These are phyloP conservation scores for Drosophila sturtevanti DNA, from an alignment of 1,140 invertebrate genomes.

Conservation along the genomic window DNA sequence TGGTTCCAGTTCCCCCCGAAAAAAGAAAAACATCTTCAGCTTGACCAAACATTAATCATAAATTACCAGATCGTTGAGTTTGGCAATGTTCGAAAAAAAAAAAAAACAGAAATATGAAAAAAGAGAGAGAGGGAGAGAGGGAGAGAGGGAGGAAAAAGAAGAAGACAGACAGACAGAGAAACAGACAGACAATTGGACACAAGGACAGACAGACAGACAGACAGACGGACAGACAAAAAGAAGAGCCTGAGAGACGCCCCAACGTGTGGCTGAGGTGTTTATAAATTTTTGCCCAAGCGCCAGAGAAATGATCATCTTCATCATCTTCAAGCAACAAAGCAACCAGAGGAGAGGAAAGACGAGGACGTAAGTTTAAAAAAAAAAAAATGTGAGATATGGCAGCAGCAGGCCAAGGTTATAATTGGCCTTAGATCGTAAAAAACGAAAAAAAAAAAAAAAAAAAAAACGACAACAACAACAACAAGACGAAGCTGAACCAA, in stretches of 20 bases:
- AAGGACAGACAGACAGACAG: not conserved
- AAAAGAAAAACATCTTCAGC: slow-evolving; percentile 45
- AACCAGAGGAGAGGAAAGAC: slow-evolving; percentile 38
- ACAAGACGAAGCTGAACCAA: not conserved
- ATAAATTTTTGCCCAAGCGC: slow-evolving; percentile 76
- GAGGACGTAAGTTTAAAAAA: not conserved
- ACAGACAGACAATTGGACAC: not conserved
- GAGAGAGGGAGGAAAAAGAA: slow-evolving; percentile 7
- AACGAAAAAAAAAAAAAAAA: not conserved
- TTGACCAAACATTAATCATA: slow-evolving; percentile 75
- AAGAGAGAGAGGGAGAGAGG: not conserved
- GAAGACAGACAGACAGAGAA: slow-evolving; percentile 1
- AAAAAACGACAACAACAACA: too few species aligned
- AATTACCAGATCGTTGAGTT: slow-evolving; percentile 80
- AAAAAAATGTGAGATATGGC: slow-evolving; percentile 78
- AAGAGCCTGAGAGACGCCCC: slow-evolving; percentile 55
- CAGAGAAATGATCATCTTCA: slow-evolving; percentile 79
- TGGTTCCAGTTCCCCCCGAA: slow-evolving; percentile 61
- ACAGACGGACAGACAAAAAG: not conserved
- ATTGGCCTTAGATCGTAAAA: slow-evolving; percentile 76
- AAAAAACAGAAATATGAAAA: not conserved
- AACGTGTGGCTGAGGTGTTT: slow-evolving; percentile 78
- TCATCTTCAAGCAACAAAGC: slow-evolving; percentile 59
- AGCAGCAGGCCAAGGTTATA: slow-evolving; percentile 80
- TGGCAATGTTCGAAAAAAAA: slow-evolving; percentile 25